Percentiles rank a stretch among this genome's conserved stretches.
These are phyloP conservation scores for Dissostichus mawsoni DNA, from an alignment of 2,113 vertebrate genomes.

Conservation along the genomic window DNA sequence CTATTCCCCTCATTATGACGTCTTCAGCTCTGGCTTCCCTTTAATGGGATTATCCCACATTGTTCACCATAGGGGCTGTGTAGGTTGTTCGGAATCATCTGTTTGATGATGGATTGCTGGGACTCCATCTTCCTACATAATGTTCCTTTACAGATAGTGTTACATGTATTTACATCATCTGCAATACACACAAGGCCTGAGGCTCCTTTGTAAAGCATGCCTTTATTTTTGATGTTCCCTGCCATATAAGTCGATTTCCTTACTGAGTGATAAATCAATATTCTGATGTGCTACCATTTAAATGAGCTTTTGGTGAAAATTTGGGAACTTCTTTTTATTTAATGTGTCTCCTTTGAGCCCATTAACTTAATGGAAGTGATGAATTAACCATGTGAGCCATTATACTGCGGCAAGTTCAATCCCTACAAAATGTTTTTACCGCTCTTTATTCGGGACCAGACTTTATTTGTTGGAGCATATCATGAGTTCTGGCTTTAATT, in stretches of 20 bases:
- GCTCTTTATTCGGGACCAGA: neutral
- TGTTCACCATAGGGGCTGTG: constrained; percentile 56
- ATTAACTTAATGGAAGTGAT: neutral
- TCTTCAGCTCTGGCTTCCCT: constrained; percentile 49
- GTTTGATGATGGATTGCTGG: neutral
- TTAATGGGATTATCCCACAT: constrained; percentile 72
- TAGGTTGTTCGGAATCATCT: constrained; percentile 53
- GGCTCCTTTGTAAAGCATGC: neutral
- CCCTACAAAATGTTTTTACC: neutral
- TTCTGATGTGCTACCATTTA: neutral
- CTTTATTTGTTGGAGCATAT: neutral
- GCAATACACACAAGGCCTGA: neutral
- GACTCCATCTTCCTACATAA: neutral
- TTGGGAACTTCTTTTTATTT: too few species aligned
- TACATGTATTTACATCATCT: neutral
- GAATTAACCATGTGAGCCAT: constrained; percentile 5
- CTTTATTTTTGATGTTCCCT: neutral
- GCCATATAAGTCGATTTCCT: neutral
- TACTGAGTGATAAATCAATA: neutral
- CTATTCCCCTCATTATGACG: constrained; percentile 51
- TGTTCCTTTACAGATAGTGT: neutral
- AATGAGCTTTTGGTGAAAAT: neutral
- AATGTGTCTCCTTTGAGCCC: too few species aligned
- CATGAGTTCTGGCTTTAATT: neutral
- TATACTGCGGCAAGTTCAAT: neutral